Percentiles rank a stretch among this genome's conserved stretches.
These are phyloP conservation scores for Apodemia duryi DNA, from an alignment of 2,888 invertebrate species.

Conservation along the genomic window DNA sequence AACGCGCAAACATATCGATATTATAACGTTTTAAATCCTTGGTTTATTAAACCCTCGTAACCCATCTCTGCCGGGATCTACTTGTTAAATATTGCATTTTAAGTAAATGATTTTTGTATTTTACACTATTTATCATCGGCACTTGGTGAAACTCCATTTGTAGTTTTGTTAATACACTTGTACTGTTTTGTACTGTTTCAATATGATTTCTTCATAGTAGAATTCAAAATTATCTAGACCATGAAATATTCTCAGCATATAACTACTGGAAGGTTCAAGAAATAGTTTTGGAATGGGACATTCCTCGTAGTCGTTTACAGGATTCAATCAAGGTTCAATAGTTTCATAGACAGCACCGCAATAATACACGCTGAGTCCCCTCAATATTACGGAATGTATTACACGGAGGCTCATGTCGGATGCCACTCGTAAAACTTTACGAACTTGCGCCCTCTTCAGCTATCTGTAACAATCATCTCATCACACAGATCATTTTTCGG, in stretches of 20 bases:
- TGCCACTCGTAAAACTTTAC: slow-evolving; percentile 73
- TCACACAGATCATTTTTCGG: slow-evolving; percentile 17
- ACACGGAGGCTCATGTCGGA: slow-evolving; percentile 55
- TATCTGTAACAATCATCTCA: slow-evolving; percentile 70
- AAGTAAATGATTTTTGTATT: too few relatives aligned
- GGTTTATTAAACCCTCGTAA: too few relatives aligned
- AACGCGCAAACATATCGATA: too few relatives aligned
- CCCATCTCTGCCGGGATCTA: too few relatives aligned
- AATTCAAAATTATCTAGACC: neutral
- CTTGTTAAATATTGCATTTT: too few relatives aligned
- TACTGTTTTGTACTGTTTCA: too few relatives aligned
- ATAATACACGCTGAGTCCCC: slow-evolving; percentile 34
- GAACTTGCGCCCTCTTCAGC: slow-evolving; percentile 67
- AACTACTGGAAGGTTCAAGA: neutral
- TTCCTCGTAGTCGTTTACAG: slow-evolving; percentile 13
- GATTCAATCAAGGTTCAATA: slow-evolving; percentile 37
- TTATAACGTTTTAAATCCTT: too few relatives aligned
- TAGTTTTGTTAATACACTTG: too few relatives aligned
- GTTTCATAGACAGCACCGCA: slow-evolving; percentile 36
- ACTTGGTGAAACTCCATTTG: too few relatives aligned
- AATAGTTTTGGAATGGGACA: slow-evolving; percentile 6
- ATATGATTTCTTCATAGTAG: neutral
- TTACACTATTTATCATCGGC: too few relatives aligned
- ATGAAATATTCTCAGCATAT: neutral
- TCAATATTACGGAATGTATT: slow-evolving; percentile 37